Evolutionary conservation across 1,140 invertebrate species (phyloP), one percentile per base, ranked within the genome.

Genomic region (Diplogasteroides magnus): DNA sequence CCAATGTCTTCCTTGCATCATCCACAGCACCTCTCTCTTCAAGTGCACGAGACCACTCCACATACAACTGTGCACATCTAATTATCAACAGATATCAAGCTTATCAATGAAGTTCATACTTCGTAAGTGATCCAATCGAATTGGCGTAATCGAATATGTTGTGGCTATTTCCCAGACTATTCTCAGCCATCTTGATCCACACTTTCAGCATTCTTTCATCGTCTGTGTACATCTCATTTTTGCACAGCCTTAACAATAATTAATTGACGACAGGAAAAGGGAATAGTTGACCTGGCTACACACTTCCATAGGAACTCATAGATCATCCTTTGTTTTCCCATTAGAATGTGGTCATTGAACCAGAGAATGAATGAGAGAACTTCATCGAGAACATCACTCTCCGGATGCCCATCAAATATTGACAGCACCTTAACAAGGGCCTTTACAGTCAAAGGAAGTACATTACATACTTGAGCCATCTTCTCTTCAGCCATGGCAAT

Each of bases 161-260:
- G 28, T 67, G 59, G 15, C 58, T 64, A 28, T 72, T 64, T 0
- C 70, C 70, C 2, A 68, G 25, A 26, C 64, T 67, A 26, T 72
- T 72, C 48, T 72, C 70, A 3, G 70, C 70, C 31, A 72, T 31
- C 56, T 48, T 67, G 23, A 63, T 61, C 70, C 70, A 72, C n/a
- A 72, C 67, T 58, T 72, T 72, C 25, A 72, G 65, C 31, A 60
- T 67, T 63, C 70, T 57, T 27, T 67, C 58, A 31, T 72, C 70
- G 15, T 72, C 64, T 19, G 29, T 60, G 61, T 72, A 67, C 0
- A 13, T 13, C 14, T 29, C 1, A 25, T 19, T 19, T n/a, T n/a
- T n/a, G n/a, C n/a, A n/a, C n/a, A n/a, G n/a, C n/a, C n/a, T n/a
- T n/a, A n/a, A n/a, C n/a, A n/a, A n/a, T n/a, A n/a, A n/a, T n/a